Conservation (phyloP, 1,140 invertebrate genomes). For the Phymorhynchus buccinoides region DNA sequence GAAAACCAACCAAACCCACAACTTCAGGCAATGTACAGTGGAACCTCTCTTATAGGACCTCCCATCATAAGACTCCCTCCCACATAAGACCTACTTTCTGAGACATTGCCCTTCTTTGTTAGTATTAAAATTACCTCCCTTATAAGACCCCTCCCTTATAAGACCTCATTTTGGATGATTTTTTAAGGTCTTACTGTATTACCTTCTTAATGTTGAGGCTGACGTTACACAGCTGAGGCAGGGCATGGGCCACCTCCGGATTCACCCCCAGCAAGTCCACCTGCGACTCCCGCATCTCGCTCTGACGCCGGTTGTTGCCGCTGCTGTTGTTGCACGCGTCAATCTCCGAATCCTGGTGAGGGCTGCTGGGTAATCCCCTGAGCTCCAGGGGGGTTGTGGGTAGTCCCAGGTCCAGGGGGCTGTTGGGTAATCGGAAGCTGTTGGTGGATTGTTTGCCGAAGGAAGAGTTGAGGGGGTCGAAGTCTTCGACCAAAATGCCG, state of each 20-base stretch:
- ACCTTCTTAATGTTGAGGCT: conserved; percentile 22
- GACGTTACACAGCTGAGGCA: conserved; percentile 7
- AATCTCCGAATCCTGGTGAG: not conserved
- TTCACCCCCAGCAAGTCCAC: not conserved
- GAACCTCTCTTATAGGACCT: too few species aligned
- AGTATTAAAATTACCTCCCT: too few species aligned
- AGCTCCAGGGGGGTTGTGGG: not conserved
- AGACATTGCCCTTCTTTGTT: too few species aligned
- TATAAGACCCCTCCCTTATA: too few species aligned
- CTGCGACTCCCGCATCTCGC: not conserved
- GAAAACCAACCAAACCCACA: too few species aligned
- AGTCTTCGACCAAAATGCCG: conserved; percentile 25
- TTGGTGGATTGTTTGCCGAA: not conserved
- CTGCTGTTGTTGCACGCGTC: not conserved
- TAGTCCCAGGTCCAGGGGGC: not conserved
- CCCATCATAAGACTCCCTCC: too few species aligned
- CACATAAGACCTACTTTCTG: too few species aligned
- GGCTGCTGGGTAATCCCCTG: too few species aligned
- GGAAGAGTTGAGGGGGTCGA: conserved; percentile 31
- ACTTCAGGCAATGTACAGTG: too few species aligned
- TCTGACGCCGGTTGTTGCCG: not conserved
- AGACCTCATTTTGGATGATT: too few species aligned
- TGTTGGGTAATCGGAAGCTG: not conserved
- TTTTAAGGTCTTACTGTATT: too few species aligned
- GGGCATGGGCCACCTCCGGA: not conserved